Evolutionary conservation across 1,140 invertebrate genomes (phyloP).

Genomic region (Drosophila obscura): DNA sequence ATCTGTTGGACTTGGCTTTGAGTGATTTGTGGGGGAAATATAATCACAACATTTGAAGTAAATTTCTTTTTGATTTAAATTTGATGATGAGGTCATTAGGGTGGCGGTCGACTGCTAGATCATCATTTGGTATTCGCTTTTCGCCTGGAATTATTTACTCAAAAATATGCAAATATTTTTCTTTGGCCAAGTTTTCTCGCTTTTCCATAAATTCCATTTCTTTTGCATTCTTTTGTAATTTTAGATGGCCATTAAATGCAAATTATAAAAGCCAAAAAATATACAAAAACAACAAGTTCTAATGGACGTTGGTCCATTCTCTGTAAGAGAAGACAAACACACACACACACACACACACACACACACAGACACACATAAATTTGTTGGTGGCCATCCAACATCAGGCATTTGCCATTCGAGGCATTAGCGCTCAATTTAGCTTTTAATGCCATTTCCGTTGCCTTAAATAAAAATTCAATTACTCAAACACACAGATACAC

Average conservation of each 20-base stretch:
- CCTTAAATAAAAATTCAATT: slow-evolving; percentile 80
- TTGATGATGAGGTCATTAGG: slow-evolving; percentile 57
- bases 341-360: slow-evolving; percentile 41
- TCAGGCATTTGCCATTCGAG: slow-evolving; percentile 15
- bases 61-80: slow-evolving; percentile 31
- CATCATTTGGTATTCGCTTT: slow-evolving; percentile 54
- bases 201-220: slow-evolving; percentile 66
- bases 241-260: slow-evolving; percentile 79
- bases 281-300: slow-evolving; percentile 32
- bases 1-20: neutral
- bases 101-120: slow-evolving; percentile 27
- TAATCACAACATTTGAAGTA: slow-evolving; percentile 17
- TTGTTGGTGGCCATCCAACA: slow-evolving; percentile 28
- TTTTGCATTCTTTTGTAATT: slow-evolving; percentile 69
- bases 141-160: slow-evolving; percentile 45
- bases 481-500: slow-evolving; percentile 46
- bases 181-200: slow-evolving; percentile 41
- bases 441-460: slow-evolving; percentile 78
- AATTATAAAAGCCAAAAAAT: slow-evolving; percentile 67
- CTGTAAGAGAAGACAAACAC: slow-evolving; percentile 17
- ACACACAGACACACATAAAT: no score
- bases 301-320: slow-evolving; percentile 32
- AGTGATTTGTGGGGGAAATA: slow-evolving; percentile 29
- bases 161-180: slow-evolving; percentile 75
- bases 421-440: slow-evolving; percentile 79